Evolutionary conservation across 2,888 invertebrate species (phyloP), one percentile per base, ranked within the genome.

Genomic region (Diplazon laetatorius): DNA sequence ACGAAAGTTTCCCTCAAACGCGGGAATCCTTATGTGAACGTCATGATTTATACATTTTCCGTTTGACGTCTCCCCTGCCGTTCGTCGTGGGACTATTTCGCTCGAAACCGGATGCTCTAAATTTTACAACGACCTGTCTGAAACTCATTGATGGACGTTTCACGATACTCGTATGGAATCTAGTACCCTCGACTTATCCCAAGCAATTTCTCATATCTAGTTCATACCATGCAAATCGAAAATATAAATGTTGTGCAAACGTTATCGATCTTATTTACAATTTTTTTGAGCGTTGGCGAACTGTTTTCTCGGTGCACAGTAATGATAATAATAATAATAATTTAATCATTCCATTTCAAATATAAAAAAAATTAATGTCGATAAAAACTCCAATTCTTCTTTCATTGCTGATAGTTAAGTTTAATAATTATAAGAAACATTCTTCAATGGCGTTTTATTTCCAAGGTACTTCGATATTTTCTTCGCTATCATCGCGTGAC

Each of bases 1-100:
- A 70, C 14, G 22, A 20, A 65, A 70, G 50, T 25, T 22, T 8
- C 16, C 9, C 18, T 57, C 55, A 48, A 73, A 37, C 37, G 65
- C 39, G n/a, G n/a, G 42, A 65, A 70, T 70, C 57, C 42, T 63
- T 50, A 76, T 70, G n/a, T n/a, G 69, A 48, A 70, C 63, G 46
- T 59, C 42, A 70, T 57, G 63, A 70, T 70, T 76, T 48, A 70
- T 39, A 70, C 70, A 65, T 65, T 70, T 65, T 70, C 22, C 55
- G 10, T 48, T 59, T 25, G 25, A 55, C 42, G 25, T 70, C 37
- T 70, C 18, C n/a, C 10, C 52, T 18, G 22, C 37, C 16, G 16
- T 55, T 30, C 30, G 55, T 14, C 25, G 55, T 30, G 3, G 30
- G 14, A 30, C 35, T 18, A 16, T 6, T 25, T 25, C 25, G 25